Base-by-base conservation (phyloP, 2,113 vertebrate genomes). In the Dolichallabes microphthalmus region DNA sequence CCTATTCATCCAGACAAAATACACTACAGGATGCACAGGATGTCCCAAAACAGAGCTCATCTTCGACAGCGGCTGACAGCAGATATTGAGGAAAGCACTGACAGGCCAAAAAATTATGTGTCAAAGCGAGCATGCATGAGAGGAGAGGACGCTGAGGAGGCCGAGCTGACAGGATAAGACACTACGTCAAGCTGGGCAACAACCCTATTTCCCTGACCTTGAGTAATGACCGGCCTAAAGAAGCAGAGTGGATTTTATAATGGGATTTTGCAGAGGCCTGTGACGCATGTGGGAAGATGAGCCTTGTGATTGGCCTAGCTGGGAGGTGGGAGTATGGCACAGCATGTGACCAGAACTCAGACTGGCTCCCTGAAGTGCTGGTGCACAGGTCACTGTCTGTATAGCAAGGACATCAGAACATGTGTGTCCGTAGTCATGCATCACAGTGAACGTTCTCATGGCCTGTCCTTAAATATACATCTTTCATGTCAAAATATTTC, bases 271-370 rank as follows among this genome's bases (percentile, higher is more conserved):
- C 52, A n/a, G 39, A 58, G 73, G 73, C 25, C 73, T 50, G 61
- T 82, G 75, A 82, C 77, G 79, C 20, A 78, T 85, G 84, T 55
- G 87, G 84, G 69, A 86, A 85, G 84, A 91, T 89, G 12, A 87
- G 88, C 15, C 22, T 82, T 90, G 86, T 86, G 89, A 94, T 89
- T 88, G 87, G 90, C 85, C 85, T 86, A 89, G 87, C 19, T 30
- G n/a, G 57, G 79, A 89, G 84, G 88, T 87, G 86, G 91, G 84
- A 84, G 86, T 87, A 86, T 4, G 83, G 83, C 82, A 76, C 25
- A 79, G 68, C 53, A 87, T 92, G 92, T 92, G 91, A 94, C 79
- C 69, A 80, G 91, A 89, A 88, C 92, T 90, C 89, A 90, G 91
- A 91, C 85, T 85, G 50, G 53, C 83, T 86, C 69, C 86, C 88